Conservation (phyloP, 1,140 invertebrate species). For the Chrysomallon squamiferum region DNA sequence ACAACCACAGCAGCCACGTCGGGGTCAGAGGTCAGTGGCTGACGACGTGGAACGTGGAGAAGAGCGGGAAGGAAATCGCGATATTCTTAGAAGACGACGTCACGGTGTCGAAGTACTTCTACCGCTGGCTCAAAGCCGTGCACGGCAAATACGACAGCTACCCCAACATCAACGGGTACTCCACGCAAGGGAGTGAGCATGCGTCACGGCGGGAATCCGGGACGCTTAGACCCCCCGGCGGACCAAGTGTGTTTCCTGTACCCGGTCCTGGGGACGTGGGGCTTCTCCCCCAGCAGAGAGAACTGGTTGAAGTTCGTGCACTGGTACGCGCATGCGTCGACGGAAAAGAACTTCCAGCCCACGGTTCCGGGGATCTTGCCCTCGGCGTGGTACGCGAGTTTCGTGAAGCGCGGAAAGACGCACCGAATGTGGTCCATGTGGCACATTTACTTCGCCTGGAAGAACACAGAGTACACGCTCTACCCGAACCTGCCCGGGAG, state of each 20-base stretch:
- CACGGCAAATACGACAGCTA: slow-evolving; percentile 40
- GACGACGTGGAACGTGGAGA: slow-evolving; percentile 36
- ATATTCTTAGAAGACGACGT: slow-evolving; percentile 53
- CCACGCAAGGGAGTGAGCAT: slow-evolving; percentile 37
- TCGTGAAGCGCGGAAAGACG: slow-evolving; percentile 15
- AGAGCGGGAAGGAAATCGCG: slow-evolving; percentile 41
- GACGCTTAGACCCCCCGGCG: slow-evolving; percentile 1
- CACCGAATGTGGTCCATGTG: slow-evolving; percentile 49
- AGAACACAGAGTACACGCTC: slow-evolving; percentile 21
- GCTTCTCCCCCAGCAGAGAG: slow-evolving; percentile 39
- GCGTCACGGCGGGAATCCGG: slow-evolving; percentile 27
- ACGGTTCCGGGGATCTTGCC: slow-evolving; percentile 32
- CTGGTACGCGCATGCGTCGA: slow-evolving; percentile 32
- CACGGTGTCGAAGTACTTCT: slow-evolving; percentile 44
- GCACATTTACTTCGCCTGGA: slow-evolving; percentile 43
- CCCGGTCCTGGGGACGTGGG: slow-evolving; percentile 42
- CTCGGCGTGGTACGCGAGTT: slow-evolving; percentile 27
- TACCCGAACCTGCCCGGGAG: slow-evolving; percentile 9
- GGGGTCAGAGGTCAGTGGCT: slow-evolving; percentile 53
- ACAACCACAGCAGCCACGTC: slow-evolving; percentile 33
- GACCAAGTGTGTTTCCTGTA: slow-evolving; percentile 26
- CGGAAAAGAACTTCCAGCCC: slow-evolving; percentile 24
- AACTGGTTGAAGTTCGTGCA: slow-evolving; percentile 37
- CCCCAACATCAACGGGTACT: slow-evolving; percentile 36
- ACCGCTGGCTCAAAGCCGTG: slow-evolving; percentile 41